Evolutionary conservation across 2,797 vertebrate species (phyloP).

Genomic region (Necrosyrtes monachus): DNA sequence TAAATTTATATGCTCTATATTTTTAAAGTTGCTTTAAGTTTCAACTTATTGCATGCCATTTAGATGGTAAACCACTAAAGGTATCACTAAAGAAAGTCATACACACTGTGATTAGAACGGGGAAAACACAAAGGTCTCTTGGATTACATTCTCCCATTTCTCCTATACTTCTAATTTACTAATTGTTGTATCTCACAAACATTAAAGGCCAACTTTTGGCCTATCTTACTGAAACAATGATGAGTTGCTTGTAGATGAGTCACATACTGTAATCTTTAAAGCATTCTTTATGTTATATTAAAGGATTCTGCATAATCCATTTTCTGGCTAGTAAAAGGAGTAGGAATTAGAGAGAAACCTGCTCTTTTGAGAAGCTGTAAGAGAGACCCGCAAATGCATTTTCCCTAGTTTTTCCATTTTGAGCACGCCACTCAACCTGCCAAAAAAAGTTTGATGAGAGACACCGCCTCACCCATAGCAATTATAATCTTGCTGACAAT

Average conservation of each 20-base stretch:
- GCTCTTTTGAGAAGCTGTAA: not conserved
- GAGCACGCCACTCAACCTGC: not conserved
- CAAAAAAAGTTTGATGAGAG: not conserved
- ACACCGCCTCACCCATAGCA: not conserved
- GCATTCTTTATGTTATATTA: not conserved
- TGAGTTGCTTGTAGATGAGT: not conserved
- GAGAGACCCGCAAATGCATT: not conserved
- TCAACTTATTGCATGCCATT: not conserved
- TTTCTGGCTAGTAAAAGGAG: not conserved
- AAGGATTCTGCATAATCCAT: not conserved
- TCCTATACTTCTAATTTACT: not conserved
- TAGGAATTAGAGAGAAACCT: not conserved
- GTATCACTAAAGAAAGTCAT: not conserved
- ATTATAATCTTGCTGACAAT: not conserved
- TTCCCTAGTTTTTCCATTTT: not conserved
- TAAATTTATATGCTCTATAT: not conserved
- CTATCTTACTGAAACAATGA: not conserved
- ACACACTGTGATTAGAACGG: rapidly evolving
- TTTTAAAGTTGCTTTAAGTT: not conserved
- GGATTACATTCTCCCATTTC: not conserved
- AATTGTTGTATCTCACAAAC: not conserved
- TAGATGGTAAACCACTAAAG: not conserved
- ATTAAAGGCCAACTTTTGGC: not conserved
- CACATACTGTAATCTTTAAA: not conserved
- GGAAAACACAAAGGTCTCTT: not conserved